Evolutionary conservation across 1,140 invertebrate species (phyloP), one percentile per base, ranked within the genome.

Genomic region (Scaptomyza graminum): DNA sequence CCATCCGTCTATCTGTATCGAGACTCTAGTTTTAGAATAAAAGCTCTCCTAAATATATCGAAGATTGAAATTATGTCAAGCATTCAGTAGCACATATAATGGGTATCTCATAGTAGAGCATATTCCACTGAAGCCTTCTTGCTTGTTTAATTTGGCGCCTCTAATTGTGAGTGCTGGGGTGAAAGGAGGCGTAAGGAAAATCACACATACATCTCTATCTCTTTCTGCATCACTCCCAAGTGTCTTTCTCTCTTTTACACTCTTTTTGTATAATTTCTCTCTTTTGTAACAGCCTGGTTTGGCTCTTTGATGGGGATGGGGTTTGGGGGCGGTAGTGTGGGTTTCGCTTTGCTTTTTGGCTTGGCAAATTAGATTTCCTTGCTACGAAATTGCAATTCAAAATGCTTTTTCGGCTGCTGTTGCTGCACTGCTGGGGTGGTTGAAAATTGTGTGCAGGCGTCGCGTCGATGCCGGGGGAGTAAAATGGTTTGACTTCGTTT

Each of bases 291-390:
- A 22, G 25, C 55, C 55, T 57, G 41, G 55, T 49, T 56, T 63
- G 67, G 31, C 16, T 49, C 47, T 62, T 28, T 5, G 12, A n/a
- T 12, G 12, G 18, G 1, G 28, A 5, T 31, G 28, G 28, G 28
- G 5, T 5, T 31, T 31, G 28, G 1, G 31, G 31, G 25, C n/a
- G 22, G 43, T 13, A 44, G 47, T 51, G 44, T 37, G 66, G 65
- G 68, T 11, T 44, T 55, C 31, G 28, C 62, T 67, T 62, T 66
- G 62, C 65, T 74, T 74, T 69, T 56, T 37, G 51, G 57, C 57
- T 68, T 67, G 63, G 62, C 69, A 76, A 76, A 76, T 76, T 76
- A 76, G 69, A 76, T 76, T 76, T 76, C 74, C 74, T 59, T 67
- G 57, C 63, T 76, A 70, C 63, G 52, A 76, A 76, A 76, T 76